Percentiles rank a stretch among this genome's conserved stretches.
Conservation (phyloP, 37 sponge, comb jelly and placozoan genomes). For the Aplysina aerophoba region DNA sequence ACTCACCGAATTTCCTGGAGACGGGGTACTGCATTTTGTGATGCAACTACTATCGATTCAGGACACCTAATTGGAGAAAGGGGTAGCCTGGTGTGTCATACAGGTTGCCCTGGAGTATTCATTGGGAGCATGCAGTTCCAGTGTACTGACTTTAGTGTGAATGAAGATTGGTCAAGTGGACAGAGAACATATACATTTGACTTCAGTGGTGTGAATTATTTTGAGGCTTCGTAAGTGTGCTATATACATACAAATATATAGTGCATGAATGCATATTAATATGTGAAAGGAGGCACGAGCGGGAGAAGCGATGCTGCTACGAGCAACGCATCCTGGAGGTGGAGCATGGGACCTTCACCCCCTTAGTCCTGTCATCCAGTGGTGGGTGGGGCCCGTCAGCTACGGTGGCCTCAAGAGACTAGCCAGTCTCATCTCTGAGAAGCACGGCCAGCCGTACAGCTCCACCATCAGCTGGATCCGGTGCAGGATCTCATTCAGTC, state of each 20-base stretch:
- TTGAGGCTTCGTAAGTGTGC: constrained; percentile 46
- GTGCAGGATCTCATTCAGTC: too few species aligned
- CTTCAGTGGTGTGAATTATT: neutral
- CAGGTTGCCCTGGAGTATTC: constrained; percentile 29
- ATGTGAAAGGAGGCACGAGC: too few species aligned
- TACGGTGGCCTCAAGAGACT: too few species aligned
- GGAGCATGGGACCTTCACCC: too few species aligned
- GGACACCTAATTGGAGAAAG: neutral
- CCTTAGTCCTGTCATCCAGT: too few species aligned
- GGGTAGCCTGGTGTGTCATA: neutral
- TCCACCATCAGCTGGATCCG: too few species aligned
- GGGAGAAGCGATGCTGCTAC: too few species aligned
- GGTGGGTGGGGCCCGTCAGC: too few species aligned
- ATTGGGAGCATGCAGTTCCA: constrained; percentile 32
- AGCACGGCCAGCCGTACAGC: too few species aligned
- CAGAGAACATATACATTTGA: neutral
- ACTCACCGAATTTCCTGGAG: constrained; percentile 46
- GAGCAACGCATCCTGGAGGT: too few species aligned
- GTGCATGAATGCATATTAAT: too few species aligned
- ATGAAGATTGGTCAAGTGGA: constrained; percentile 62
- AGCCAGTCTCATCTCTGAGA: too few species aligned
- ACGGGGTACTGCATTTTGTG: neutral
- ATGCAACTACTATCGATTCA: neutral
- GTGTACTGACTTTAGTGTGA: constrained; percentile 53
- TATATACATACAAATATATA: neutral